Conservation (phyloP, 2,888 invertebrate species). For the Prostheceraeus crozeri region DNA sequence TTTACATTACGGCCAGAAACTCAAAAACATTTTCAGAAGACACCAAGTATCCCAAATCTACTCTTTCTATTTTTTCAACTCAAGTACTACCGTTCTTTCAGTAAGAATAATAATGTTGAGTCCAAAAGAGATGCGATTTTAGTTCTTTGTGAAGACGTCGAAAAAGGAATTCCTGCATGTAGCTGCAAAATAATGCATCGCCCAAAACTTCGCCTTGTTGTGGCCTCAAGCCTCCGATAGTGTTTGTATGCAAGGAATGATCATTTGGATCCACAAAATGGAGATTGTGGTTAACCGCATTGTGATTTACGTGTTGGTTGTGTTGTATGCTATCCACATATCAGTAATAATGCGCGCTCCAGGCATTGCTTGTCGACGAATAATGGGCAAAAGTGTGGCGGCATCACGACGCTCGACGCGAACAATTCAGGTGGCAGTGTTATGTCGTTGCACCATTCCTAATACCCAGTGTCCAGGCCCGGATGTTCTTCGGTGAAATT, state of each 20-base stretch:
- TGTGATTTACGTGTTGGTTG: not conserved
- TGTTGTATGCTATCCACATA: conserved; percentile 1
- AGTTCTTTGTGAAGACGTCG: too few species aligned
- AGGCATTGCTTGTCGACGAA: conserved; percentile 11
- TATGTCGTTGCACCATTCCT: conserved; percentile 2
- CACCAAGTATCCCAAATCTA: too few species aligned
- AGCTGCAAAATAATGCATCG: too few species aligned
- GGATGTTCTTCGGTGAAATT: not conserved
- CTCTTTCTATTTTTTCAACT: too few species aligned
- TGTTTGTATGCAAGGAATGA: conserved; percentile 4
- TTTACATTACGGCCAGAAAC: too few species aligned
- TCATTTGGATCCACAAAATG: conserved; percentile 19
- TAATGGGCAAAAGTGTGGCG: conserved; percentile 14
- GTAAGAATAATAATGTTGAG: too few species aligned
- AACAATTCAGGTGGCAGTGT: not conserved
- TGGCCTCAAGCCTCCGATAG: conserved; percentile 12
- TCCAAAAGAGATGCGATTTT: too few species aligned
- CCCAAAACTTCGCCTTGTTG: not conserved
- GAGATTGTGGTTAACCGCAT: not conserved
- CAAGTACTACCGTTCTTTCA: too few species aligned
- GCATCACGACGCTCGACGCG: not conserved
- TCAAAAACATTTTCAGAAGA: too few species aligned
- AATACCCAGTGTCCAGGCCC: conserved; percentile 24
- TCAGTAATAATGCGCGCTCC: conserved; percentile 14
- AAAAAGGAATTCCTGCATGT: too few species aligned